These are phyloP conservation scores for Rhea pennata DNA, from an alignment of 2,113 vertebrate genomes.

Conservation along the genomic window DNA sequence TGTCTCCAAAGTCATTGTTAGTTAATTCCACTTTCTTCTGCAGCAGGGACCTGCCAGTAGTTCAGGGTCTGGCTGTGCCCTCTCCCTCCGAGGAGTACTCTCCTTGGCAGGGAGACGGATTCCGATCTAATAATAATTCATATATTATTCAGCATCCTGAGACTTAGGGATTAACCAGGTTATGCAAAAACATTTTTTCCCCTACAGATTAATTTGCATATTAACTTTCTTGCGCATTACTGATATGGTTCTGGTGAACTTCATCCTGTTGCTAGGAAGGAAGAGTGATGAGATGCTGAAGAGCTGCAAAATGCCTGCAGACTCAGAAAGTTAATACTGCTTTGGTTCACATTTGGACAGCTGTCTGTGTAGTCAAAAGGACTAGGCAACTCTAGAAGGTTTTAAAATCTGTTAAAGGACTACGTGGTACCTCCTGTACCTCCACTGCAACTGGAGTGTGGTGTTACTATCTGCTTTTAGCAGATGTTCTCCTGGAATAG, in stretches of 20 bases:
- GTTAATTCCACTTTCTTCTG: background rate
- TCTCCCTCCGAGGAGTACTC: rapidly evolving
- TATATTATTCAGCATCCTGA: background rate
- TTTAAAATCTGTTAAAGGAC: background rate
- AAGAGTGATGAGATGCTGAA: slow-evolving; percentile 15
- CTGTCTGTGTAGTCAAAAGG: slow-evolving; percentile 20
- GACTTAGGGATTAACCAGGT: slow-evolving; percentile 28
- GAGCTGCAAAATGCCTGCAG: background rate
- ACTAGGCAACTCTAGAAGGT: background rate
- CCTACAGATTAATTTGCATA: background rate
- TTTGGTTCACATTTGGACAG: slow-evolving; percentile 45
- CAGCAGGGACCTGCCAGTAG: background rate
- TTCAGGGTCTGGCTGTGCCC: background rate
- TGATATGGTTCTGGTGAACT: slow-evolving; percentile 34
- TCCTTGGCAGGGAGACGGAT: rapidly evolving
- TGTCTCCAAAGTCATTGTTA: background rate
- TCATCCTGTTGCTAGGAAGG: slow-evolving; percentile 47
- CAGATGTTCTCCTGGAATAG: background rate
- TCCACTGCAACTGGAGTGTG: background rate
- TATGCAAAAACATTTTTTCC: background rate
- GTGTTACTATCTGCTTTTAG: background rate
- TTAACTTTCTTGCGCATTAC: slow-evolving; percentile 25
- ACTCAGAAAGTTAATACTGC: slow-evolving; percentile 22
- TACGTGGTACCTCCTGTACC: background rate
- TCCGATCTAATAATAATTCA: background rate